Base-by-base conservation (phyloP, 23 tunicate genomes). In the Styela clava region DNA sequence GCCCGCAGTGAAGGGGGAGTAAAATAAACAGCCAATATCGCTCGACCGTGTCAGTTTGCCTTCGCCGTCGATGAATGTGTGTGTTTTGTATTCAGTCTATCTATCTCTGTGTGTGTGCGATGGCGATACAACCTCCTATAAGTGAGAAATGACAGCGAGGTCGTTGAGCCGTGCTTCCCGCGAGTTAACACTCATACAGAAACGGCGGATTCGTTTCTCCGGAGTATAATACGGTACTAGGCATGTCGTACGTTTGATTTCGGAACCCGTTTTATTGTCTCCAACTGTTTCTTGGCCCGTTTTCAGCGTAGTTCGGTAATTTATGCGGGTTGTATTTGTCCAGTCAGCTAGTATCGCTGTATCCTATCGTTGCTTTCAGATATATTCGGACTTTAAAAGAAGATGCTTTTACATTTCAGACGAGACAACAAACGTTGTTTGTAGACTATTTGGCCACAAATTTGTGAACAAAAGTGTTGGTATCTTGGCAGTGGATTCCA, bases 131-230 rank as follows among this genome's bases (percentile, higher is more conserved):
- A 12, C 56, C 12, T 44, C 9, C 56, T 44, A 12, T 44, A 12
- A 7, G 9, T 44, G 56, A 44, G 12, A 44, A 44, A 44, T 44
- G 56, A 44, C 56, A 44, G 56, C 7, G 56, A 44, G 56, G 12
- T 44, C 56, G 56, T 44, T 44, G 56, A 44, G 56, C 56, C 56
- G 56, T 44, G 56, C 56, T 44, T 44, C 56, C 56, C 56, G 56
- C 56, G 56, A 44, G 56, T 44, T 44, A 44, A 44, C 56, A 12
- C 56, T 44, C 56, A 12, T 44, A 44, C 12, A 44, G 56, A 12
- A 44, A 44, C 56, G 56, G 56, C 56, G 56, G 7, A 12, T 44
- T 44, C 56, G 56, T 44, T 44, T 44, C 7, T 5, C 56, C 56
- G 56, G 56, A 44, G n/a, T n/a, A n/a, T n/a, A n/a, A 44, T 44